Evolutionary conservation across 1,140 invertebrate species (phyloP), one percentile per base, ranked within the genome.

Genomic region (Papilio machaon): DNA sequence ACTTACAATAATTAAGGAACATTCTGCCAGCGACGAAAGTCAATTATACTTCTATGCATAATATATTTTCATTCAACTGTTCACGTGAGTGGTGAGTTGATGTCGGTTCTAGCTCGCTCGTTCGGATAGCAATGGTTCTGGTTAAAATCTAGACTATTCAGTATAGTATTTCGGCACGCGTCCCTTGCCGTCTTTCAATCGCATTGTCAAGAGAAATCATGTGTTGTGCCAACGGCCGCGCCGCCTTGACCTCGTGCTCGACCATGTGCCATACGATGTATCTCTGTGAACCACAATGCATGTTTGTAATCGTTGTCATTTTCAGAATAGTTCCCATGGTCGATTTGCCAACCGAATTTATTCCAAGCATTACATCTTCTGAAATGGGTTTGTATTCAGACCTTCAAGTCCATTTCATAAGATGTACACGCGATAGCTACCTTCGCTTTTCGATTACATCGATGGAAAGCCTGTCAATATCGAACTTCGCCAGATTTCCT

Each of bases 151-250:
- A 30, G 64, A 70, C 10, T 64, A 11, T 30, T 30, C 3, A 79
- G 70, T 82, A 81, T 83, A 64, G 73, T 82, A 86, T 85, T 81
- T 64, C 60, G 43, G 43, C 73, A 73, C 8, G 43, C 73, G 43
- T 73, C n/a, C n/a, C 70, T 73, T 73, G 70, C 67, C 35, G 67
- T 47, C 38, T 38, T 73, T 73, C 73, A 67, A 83, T 86, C 81
- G 84, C 82, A 19, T 85, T 85, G 86, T 86, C 81, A 81, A 73
- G 79, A 84, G 84, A 81, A 52, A 82, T 80, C 86, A 90, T 88
- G 86, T 90, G 85, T 84, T 83, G 80, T 91, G 90, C 91, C 90
- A 91, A 91, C 88, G 91, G 88, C 88, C 87, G 84, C 70, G 81
- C 84, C 86, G 82, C 90, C 90, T 91, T 92, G 90, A 92, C 90